Evolutionary conservation across 2,888 invertebrate species (phyloP), one percentile per base, ranked within the genome.

Genomic region (Electrophaes corylata): DNA sequence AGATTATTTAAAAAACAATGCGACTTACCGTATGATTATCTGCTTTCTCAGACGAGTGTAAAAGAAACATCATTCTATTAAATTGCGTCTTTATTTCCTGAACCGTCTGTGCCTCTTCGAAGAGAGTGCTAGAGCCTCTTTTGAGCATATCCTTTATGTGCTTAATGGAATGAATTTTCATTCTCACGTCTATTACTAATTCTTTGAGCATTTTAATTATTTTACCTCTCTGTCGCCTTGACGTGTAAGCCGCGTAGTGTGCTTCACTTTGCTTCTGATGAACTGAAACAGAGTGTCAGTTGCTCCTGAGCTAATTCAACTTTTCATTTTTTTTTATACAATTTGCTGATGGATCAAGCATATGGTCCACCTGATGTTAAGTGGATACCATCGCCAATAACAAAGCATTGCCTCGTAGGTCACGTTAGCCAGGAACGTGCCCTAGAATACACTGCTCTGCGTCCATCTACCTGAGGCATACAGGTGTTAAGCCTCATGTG

Each of bases 31-130:
- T 29, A 10, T 29, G 10, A 10, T 29, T 29, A 8, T 1, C 10
- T 29, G 8, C 10, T 10, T 5, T 14, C 12, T 41, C 41, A 18
- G 41, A 12, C 4, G 6, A 12, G 23, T 41, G 8, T 1, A 33
- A 44, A n/a, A 45, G 12, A 2, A 37, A 45, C n/a, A 26, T 4
- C 52, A 52, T 52, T 35, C 67, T 75, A 65, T 43, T 57, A 45
- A 65, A 71, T 55, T 71, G 73, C 16, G 41, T 20, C 10, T 68
- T 67, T 6, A 78, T 70, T 11, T 51, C 47, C 45, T 60, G 72
- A 1, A 67, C n/a, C 6, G 64, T 33, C 11, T 64, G 41, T 1
- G 69, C 77, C 3, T 67, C 14, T 33, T 67, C 65, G 26, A 52
- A 77, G 0, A 23, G 26, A 3, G 44, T 14, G 3, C 35, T 45